Evolutionary conservation across 2,888 invertebrate genomes (phyloP).

Genomic region (Metopia argyrocephala): DNA sequence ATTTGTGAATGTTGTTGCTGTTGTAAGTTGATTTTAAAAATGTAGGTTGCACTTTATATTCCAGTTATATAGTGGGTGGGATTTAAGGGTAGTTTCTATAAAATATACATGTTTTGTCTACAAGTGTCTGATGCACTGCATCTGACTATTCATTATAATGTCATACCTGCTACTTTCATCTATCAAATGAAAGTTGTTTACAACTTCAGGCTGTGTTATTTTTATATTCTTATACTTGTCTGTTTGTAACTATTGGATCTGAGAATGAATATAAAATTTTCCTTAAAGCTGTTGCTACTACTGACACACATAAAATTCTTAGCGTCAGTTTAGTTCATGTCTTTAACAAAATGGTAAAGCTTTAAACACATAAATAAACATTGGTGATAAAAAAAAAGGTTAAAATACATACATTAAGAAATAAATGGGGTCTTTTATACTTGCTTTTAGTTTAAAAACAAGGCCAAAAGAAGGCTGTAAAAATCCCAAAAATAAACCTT

Average conservation of each 20-base stretch:
- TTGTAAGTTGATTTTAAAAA: slow-evolving; percentile 30
- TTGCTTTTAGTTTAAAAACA: not conserved
- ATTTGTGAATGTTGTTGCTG: slow-evolving; percentile 31
- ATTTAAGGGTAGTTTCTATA: not conserved
- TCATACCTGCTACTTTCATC: slow-evolving; percentile 69
- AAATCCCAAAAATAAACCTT: not conserved
- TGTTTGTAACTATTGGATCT: slow-evolving; percentile 1
- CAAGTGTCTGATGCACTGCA: no score
- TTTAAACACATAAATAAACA: slow-evolving; percentile 43
- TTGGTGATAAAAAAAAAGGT: not conserved
- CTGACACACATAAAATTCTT: slow-evolving; percentile 73
- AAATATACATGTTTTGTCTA: no score
- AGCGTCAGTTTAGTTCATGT: slow-evolving; percentile 70
- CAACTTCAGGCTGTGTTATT: slow-evolving; percentile 36
- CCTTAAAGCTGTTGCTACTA: slow-evolving; percentile 63
- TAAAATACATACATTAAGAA: slow-evolving; percentile 22
- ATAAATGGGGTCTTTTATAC: slow-evolving; percentile 16
- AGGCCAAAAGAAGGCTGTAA: not conserved
- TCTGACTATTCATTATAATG: slow-evolving; percentile 14
- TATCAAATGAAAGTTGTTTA: slow-evolving; percentile 52
- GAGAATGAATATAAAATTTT: slow-evolving; percentile 16
- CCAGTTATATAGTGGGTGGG: not conserved
- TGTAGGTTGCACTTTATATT: slow-evolving; percentile 52
- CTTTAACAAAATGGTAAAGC: slow-evolving; percentile 1
- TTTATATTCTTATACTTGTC: slow-evolving; percentile 38